Percentiles rank a stretch among this genome's conserved stretches.
These are phyloP conservation scores for Eledona agricola DNA, from an alignment of 2,888 invertebrate genomes.

Conservation along the genomic window DNA sequence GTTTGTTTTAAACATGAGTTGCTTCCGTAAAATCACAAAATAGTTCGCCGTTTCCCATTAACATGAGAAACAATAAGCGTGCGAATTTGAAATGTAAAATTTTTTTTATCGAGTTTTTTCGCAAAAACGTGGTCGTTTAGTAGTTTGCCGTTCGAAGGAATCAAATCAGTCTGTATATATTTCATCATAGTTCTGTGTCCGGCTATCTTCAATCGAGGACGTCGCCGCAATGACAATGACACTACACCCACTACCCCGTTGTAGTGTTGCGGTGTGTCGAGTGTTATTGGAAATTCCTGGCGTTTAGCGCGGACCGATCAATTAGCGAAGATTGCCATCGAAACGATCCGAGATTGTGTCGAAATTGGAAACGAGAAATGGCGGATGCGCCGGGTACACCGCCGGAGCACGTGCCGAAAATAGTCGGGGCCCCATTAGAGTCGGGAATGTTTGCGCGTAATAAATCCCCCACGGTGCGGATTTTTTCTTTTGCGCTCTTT, in stretches of 20 bases:
- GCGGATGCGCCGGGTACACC: background rate
- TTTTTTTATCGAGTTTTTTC: too few species aligned
- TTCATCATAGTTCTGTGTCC: background rate
- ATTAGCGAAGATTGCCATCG: background rate
- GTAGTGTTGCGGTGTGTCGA: slow-evolving; percentile 3
- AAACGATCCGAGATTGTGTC: background rate
- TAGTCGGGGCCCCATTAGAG: too few species aligned
- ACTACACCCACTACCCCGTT: slow-evolving; percentile 5
- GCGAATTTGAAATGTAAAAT: too few species aligned
- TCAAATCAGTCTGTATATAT: too few species aligned
- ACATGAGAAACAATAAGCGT: too few species aligned
- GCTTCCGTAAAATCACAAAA: too few species aligned
- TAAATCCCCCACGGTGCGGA: slow-evolving; percentile 1
- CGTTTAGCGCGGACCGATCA: slow-evolving; percentile 14
- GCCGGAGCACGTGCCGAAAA: background rate
- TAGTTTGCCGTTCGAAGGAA: too few species aligned
- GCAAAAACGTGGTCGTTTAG: too few species aligned
- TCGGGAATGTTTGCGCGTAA: too few species aligned
- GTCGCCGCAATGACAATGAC: slow-evolving; percentile 3
- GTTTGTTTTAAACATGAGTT: too few species aligned
- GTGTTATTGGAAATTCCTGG: slow-evolving; percentile 44
- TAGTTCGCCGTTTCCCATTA: too few species aligned
- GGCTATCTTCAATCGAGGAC: background rate
- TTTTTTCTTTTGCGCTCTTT: too few species aligned
- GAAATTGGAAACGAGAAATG: background rate